Conservation (phyloP, 2,888 invertebrate genomes). For the Poecilus cupreus region DNA sequence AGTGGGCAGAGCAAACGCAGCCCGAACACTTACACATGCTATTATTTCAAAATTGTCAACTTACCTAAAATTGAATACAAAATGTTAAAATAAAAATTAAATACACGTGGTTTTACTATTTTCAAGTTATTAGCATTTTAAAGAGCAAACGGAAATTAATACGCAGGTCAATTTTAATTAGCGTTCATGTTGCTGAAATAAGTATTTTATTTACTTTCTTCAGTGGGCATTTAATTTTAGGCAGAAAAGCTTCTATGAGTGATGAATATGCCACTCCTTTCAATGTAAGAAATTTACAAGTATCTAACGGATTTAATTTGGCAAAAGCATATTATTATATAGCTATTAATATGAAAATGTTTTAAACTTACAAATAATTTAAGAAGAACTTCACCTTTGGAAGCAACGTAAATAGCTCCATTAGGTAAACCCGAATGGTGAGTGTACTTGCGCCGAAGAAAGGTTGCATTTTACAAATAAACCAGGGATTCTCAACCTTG, state of each 20-base stretch:
- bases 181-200: too few species aligned
- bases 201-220: slow-evolving; percentile 21
- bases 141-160: slow-evolving; percentile 10
- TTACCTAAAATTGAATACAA: too few species aligned
- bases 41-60: too few species aligned
- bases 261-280: slow-evolving; percentile 17
- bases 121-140: too few species aligned
- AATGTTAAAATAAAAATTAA: too few species aligned
- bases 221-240: slow-evolving; percentile 8
- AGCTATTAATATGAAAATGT: neutral
- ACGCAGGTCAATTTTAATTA: too few species aligned
- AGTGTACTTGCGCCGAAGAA: too few species aligned
- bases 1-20: too few species aligned
- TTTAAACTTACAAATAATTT: slow-evolving; percentile 1
- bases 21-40: too few species aligned
- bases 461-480: too few species aligned
- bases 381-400: neutral
- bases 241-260: slow-evolving; percentile 7
- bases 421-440: neutral
- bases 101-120: too few species aligned
- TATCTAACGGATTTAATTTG: slow-evolving; percentile 9
- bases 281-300: slow-evolving; percentile 21
- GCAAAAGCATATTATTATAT: neutral
- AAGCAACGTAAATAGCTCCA: neutral
- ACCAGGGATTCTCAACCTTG: too few species aligned